Evolutionary conservation across 2,113 vertebrate species (phyloP).

Genomic region (Trogon melanurus): DNA sequence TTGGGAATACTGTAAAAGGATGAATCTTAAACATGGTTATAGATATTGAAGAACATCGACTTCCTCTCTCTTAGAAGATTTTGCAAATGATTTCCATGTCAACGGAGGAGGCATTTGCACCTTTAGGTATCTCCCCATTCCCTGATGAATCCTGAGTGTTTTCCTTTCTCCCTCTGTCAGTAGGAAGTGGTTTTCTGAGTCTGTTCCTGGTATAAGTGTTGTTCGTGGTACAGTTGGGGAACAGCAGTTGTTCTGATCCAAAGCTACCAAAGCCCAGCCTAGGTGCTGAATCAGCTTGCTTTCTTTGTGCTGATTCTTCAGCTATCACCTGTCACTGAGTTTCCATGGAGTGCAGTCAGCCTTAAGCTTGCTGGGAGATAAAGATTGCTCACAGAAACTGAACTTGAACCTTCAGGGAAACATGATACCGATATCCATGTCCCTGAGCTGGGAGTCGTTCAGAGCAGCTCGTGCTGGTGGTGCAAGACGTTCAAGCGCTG

Average conservation of each 20-base stretch:
- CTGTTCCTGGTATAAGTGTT: background rate
- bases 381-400: background rate
- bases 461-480: background rate
- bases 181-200: background rate
- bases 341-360: background rate
- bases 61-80: background rate
- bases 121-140: background rate
- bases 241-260: background rate
- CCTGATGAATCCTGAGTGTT: background rate
- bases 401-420: background rate
- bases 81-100: background rate
- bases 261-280: background rate
- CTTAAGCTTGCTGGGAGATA: background rate
- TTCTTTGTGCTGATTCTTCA: background rate
- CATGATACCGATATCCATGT: fast-evolving
- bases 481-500: background rate
- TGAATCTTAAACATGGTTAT: background rate
- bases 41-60: background rate
- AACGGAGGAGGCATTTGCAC: background rate
- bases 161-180: background rate
- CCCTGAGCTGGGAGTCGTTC: background rate
- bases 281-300: background rate
- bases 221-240: background rate
- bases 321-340: background rate
- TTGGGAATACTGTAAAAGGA: background rate